Conservation (phyloP, 2,888 invertebrate species). For the Oscheius onirici region DNA sequence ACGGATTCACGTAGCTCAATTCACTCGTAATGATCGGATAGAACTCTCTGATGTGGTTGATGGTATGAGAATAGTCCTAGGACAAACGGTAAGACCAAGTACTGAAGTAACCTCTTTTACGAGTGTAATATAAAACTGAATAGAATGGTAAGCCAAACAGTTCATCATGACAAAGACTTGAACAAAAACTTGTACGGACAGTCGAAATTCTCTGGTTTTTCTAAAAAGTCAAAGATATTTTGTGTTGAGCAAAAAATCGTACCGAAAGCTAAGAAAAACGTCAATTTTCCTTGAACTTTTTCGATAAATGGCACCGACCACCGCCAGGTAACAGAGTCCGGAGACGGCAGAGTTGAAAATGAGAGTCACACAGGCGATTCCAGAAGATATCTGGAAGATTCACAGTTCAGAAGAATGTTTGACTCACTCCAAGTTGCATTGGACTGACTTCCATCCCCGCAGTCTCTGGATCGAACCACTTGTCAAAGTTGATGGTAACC, state of each 20-base stretch:
- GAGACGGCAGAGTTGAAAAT: constrained; percentile 5
- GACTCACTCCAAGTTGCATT: constrained; percentile 22
- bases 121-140: background rate
- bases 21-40: constrained; percentile 19
- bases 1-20: constrained; percentile 19
- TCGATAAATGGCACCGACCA: constrained; percentile 5
- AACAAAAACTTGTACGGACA: constrained; percentile 19
- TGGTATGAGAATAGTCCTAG: constrained; percentile 1
- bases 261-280: background rate
- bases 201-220: constrained; percentile 24
- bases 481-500: constrained; percentile 4
- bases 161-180: constrained; percentile 8
- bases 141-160: constrained; percentile 3
- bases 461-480: constrained; percentile 4
- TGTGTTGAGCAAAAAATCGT: background rate
- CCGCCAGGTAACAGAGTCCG: background rate
- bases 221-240: background rate
- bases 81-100: background rate
- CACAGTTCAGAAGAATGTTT: background rate
- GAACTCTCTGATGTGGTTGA: background rate
- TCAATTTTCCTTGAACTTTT: constrained; percentile 14
- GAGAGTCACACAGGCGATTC: constrained; percentile 5
- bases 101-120: background rate
- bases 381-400: constrained; percentile 7
- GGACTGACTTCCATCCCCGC: background rate